Evolutionary conservation across 1,140 invertebrate genomes (phyloP).

Genomic region (Euura saliciscinereae): DNA sequence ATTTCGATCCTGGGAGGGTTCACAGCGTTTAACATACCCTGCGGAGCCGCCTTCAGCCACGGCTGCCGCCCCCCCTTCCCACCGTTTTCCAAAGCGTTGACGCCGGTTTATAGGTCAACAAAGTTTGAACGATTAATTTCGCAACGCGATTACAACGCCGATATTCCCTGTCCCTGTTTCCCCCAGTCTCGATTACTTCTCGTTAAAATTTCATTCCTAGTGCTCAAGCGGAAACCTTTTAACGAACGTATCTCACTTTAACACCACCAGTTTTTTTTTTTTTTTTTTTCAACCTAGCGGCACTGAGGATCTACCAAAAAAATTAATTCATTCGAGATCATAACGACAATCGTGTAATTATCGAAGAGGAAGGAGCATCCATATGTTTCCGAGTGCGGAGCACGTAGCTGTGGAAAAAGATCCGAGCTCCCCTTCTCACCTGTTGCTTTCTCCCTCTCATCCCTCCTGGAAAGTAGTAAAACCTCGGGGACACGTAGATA

Average conservation of each 20-base stretch:
- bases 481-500: too few species aligned
- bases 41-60: neutral
- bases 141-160: neutral
- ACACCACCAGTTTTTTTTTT: too few species aligned
- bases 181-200: neutral
- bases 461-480: neutral
- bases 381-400: neutral
- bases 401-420: neutral
- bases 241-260: neutral
- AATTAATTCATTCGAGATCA: neutral
- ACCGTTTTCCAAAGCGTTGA: neutral
- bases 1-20: neutral
- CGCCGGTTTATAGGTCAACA: slow-evolving; percentile 6
- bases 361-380: neutral
- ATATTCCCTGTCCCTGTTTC: neutral
- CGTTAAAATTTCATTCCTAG: slow-evolving; percentile 7
- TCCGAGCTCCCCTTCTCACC: neutral
- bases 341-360: neutral
- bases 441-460: neutral
- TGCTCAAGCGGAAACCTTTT: neutral
- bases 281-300: too few species aligned
- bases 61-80: too few species aligned
- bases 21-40: neutral
- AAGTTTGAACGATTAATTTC: slow-evolving; percentile 1
- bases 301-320: too few species aligned